phyloP scores from a whole-genome alignment of 37 sponge, comb jelly and placozoan genomes.

The Eunapius fragilis region DNA sequence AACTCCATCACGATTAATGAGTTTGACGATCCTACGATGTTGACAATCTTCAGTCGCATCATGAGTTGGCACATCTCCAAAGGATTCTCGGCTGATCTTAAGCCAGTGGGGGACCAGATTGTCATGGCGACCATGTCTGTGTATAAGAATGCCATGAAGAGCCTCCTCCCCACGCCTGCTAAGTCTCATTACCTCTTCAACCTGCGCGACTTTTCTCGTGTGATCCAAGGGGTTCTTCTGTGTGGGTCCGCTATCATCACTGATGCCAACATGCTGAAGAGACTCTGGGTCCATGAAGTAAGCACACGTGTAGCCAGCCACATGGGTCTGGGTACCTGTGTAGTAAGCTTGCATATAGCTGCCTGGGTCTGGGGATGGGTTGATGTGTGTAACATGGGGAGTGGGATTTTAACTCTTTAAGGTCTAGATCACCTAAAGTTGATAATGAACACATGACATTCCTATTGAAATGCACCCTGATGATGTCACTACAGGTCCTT shows the following conservation, averaged over 20 bases:
- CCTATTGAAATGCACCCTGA: no score
- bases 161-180: conserved; percentile 92
- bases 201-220: conserved; percentile 94
- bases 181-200: conserved; percentile 99
- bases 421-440: no score
- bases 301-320: background rate
- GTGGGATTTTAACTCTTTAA: no score
- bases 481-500: no score
- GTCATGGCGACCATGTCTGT: conserved; percentile 86
- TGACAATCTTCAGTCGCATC: conserved; percentile 86
- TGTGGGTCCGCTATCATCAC: conserved; percentile 30
- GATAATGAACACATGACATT: no score
- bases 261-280: conserved; percentile 47
- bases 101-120: conserved; percentile 54
- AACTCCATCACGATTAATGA: conserved; percentile 96
- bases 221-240: conserved; percentile 92
- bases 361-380: no score
- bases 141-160: conserved; percentile 92
- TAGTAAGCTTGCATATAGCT: no score
- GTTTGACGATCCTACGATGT: conserved; percentile 88
- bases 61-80: conserved; percentile 91
- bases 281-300: conserved; percentile 80
- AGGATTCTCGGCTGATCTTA: conserved; percentile 84
- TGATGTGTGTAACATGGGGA: no score
- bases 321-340: no score